A percentile compares a stretch with the other conserved stretches of the same genome.
These are phyloP conservation scores for Steinernema hermaphroditum DNA, from an alignment of 2,888 invertebrate genomes.

Conservation along the genomic window DNA sequence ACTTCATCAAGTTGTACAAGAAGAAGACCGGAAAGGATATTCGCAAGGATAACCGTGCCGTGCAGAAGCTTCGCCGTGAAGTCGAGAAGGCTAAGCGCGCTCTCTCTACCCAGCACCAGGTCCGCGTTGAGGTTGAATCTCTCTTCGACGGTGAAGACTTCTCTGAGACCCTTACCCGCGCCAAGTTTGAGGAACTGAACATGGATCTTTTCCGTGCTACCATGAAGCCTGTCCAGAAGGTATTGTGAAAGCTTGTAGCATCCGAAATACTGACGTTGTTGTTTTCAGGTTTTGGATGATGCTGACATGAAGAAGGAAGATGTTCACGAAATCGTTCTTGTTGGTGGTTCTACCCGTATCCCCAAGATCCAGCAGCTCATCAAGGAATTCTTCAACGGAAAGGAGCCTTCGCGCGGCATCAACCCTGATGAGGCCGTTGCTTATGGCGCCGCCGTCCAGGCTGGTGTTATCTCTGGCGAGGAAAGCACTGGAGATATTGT, in stretches of 20 bases:
- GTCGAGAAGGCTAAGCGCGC: constrained; percentile 72
- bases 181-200: constrained; percentile 77
- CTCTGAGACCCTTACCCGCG: constrained; percentile 93
- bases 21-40: constrained; percentile 69
- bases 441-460: constrained; percentile 91
- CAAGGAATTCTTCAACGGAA: constrained; percentile 84
- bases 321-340: constrained; percentile 96
- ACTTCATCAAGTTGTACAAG: constrained; percentile 85
- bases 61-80: constrained; percentile 68
- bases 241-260: not conserved
- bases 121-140: constrained; percentile 96
- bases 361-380: constrained; percentile 81
- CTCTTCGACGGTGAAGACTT: constrained; percentile 98
- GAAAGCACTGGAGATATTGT: constrained; percentile 84
- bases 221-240: constrained; percentile 87
- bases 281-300: constrained; percentile 80
- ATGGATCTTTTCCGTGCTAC: constrained; percentile 77
- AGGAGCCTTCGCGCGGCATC: constrained; percentile 95
- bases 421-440: constrained; percentile 89
- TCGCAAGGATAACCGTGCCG: constrained; percentile 67
- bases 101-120: constrained; percentile 81
- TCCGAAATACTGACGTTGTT: not conserved
- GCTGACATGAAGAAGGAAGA: constrained; percentile 98
- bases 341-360: constrained; percentile 98
- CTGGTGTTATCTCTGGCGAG: constrained; percentile 94